Conservation (phyloP, 2,113 vertebrate genomes). For the Mesoclemmys tuberculata region DNA sequence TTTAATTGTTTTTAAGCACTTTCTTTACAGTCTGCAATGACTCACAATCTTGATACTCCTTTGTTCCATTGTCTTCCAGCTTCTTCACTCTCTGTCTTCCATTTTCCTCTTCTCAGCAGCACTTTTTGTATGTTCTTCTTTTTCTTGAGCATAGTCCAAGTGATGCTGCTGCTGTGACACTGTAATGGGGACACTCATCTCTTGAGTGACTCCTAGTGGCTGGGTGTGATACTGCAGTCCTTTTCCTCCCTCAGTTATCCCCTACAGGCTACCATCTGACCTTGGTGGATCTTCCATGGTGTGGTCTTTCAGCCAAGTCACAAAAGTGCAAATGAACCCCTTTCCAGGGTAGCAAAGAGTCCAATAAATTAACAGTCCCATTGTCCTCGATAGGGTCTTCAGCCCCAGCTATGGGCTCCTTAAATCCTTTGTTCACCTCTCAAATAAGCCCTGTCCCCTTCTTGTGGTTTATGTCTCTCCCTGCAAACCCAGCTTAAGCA, state of each 20-base stretch:
- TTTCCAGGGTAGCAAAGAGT: not conserved
- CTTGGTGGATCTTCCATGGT: not conserved
- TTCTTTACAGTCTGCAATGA: conserved; percentile 44
- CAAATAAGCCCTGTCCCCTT: not conserved
- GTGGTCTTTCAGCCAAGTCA: not conserved
- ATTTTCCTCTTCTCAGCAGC: conserved; percentile 28
- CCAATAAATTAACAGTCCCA: not conserved
- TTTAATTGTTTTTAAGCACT: conserved; percentile 57
- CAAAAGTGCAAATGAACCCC: not conserved
- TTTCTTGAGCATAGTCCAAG: not conserved
- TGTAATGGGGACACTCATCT: not conserved
- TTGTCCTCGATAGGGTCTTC: not conserved
- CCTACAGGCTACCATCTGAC: not conserved
- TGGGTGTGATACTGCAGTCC: not conserved
- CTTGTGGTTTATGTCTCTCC: not conserved
- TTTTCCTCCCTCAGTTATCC: not conserved
- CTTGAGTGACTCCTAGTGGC: not conserved
- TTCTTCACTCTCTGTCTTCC: conserved; percentile 33
- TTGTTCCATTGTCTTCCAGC: conserved; percentile 55
- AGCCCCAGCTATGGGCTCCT: not conserved
- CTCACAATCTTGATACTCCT: conserved; percentile 45
- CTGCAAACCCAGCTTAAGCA: not conserved
- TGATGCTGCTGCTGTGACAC: conserved; percentile 17
- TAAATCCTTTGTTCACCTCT: not conserved
- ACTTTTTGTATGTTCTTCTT: conserved; percentile 14